Percentiles rank a stretch among this genome's conserved stretches.
Conservation (phyloP, 1,140 invertebrate species). For the Leucophenga varia region DNA sequence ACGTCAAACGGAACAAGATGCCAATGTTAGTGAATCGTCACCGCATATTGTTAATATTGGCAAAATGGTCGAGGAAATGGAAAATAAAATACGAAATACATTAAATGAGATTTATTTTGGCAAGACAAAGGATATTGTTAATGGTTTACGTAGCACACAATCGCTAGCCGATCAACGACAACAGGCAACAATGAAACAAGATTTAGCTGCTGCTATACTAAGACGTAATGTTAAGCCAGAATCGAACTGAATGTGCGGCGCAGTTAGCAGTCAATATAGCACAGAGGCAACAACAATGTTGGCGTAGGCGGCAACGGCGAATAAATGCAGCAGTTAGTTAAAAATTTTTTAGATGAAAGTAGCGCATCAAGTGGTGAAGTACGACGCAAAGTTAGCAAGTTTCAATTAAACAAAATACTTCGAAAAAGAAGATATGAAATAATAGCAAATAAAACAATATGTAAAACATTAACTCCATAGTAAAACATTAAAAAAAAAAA, state of each 20-base stretch:
- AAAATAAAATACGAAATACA: slow-evolving; percentile 98
- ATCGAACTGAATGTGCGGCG: slow-evolving; percentile 53
- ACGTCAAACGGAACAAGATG: slow-evolving; percentile 92
- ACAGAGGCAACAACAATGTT: background rate
- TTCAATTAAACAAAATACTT: too few relatives aligned
- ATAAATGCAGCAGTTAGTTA: too few relatives aligned
- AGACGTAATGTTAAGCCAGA: slow-evolving; percentile 62
- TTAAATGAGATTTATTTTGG: slow-evolving; percentile 99
- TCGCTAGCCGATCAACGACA: slow-evolving; percentile 80
- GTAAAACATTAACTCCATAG: slow-evolving; percentile 21
- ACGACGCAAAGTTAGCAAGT: too few relatives aligned
- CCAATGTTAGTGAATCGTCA: slow-evolving; percentile 82
- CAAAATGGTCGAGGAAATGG: slow-evolving; percentile 95
- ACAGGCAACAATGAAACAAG: slow-evolving; percentile 81
- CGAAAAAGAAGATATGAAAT: too few relatives aligned
- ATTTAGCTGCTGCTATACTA: slow-evolving; percentile 80
- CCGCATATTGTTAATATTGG: slow-evolving; percentile 99
- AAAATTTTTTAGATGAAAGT: too few relatives aligned
- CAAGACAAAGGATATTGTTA: slow-evolving; percentile 98
- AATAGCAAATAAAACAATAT: slow-evolving; percentile 13
- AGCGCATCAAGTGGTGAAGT: too few relatives aligned
- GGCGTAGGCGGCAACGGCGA: slow-evolving; percentile 3
- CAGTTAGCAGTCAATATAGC: slow-evolving; percentile 2
- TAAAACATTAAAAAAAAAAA: too few relatives aligned
- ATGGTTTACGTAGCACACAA: slow-evolving; percentile 89